Percentiles rank a stretch among this genome's conserved stretches.
Evolutionary conservation across 2,797 vertebrate genomes (phyloP).

Genomic region (Crocidura indochinensis): DNA sequence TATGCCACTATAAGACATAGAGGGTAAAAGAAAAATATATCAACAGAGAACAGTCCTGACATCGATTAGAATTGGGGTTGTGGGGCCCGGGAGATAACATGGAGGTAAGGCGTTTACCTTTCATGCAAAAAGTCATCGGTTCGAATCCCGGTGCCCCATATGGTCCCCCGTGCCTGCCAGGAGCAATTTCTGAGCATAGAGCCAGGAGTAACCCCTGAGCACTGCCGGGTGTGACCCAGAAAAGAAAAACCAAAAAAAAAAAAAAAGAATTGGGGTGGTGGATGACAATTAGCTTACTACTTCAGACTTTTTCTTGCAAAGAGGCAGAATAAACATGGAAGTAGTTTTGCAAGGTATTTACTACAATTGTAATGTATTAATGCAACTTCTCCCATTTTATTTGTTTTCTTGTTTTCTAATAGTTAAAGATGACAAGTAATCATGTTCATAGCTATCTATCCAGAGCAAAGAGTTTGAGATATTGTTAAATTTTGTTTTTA

Average conservation of each 20-base stretch:
- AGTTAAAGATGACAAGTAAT: neutral
- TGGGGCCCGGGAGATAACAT: too few relatives aligned
- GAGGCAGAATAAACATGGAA: neutral
- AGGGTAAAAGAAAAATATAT: neutral
- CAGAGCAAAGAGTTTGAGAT: neutral
- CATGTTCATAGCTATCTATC: neutral
- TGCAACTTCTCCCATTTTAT: too few relatives aligned
- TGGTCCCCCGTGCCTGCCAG: too few relatives aligned
- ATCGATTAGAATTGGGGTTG: neutral
- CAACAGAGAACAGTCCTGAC: neutral
- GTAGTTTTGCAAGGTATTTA: too few relatives aligned
- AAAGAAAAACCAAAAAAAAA: too few relatives aligned
- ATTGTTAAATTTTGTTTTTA: conserved; percentile 41
- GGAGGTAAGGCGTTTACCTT: too few relatives aligned
- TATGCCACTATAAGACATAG: neutral
- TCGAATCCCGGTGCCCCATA: too few relatives aligned
- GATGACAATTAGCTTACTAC: neutral
- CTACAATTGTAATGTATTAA: too few relatives aligned
- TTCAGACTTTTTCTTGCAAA: neutral
- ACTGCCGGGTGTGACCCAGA: too few relatives aligned
- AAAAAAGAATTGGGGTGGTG: neutral
- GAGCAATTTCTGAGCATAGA: too few relatives aligned
- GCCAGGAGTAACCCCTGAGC: too few relatives aligned
- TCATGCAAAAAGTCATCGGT: too few relatives aligned
- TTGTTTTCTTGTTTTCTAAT: conserved; percentile 35